phyloP scores from a whole-genome alignment of 2,113 vertebrate species.

The Naja naja region DNA sequence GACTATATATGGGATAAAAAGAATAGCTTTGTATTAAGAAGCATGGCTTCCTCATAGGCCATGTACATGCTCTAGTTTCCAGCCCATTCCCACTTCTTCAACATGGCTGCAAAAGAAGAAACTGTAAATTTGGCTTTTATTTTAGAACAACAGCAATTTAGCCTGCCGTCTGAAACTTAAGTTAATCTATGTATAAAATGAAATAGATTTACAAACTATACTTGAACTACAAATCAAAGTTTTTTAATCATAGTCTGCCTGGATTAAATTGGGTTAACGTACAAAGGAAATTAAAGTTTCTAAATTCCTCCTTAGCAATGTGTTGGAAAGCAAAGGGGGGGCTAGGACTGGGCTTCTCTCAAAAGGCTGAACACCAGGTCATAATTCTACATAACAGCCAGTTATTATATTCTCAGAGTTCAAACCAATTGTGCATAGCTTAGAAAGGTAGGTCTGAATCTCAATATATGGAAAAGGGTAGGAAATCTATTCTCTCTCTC shows the following conservation, averaged over 20 bases:
- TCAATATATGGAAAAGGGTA: background rate
- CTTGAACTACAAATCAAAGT: background rate
- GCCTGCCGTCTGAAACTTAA: background rate
- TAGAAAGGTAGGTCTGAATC: background rate
- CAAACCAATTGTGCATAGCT: background rate
- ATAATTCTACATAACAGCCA: background rate
- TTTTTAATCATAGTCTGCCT: background rate
- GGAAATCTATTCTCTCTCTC: background rate
- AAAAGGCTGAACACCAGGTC: background rate
- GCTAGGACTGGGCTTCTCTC: background rate
- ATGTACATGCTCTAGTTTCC: background rate
- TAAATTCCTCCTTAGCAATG: background rate
- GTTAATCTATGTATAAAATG: background rate
- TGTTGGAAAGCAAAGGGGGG: background rate
- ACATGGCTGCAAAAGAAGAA: background rate
- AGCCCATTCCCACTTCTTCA: background rate
- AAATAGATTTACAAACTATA: background rate
- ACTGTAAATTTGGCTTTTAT: background rate
- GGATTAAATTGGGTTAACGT: background rate
- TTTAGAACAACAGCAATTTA: background rate
- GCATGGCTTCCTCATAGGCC: background rate
- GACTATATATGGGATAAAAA: background rate
- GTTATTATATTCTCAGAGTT: background rate
- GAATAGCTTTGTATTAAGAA: background rate
- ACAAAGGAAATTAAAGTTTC: background rate